Conservation (phyloP, 1,140 invertebrate genomes). For the Agraylea sexmaculata region DNA sequence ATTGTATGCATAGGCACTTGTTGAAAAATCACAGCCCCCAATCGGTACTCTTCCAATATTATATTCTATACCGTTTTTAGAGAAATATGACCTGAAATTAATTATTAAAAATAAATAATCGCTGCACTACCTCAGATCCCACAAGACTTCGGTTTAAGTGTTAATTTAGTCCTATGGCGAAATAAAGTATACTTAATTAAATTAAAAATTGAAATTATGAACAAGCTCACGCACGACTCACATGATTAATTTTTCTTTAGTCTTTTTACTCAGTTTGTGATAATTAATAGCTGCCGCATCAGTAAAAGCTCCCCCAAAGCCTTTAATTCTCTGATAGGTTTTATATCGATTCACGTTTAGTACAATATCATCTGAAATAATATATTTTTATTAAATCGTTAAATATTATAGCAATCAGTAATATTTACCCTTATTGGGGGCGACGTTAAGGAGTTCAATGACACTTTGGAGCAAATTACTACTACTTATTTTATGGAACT, state of each 20-base stretch:
- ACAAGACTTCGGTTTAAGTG: too few species aligned
- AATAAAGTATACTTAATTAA: background rate
- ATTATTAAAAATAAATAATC: constrained; percentile 1
- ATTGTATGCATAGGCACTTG: constrained; percentile 42
- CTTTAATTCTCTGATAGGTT: constrained; percentile 50
- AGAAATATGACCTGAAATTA: constrained; percentile 41
- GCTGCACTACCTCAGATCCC: too few species aligned
- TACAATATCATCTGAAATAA: constrained; percentile 10
- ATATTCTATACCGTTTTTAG: constrained; percentile 57
- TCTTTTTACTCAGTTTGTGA: constrained; percentile 38
- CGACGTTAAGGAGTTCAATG: too few species aligned
- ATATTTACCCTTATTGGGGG: too few species aligned
- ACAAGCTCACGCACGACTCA: too few species aligned
- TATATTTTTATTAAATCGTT: too few species aligned
- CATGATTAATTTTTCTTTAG: constrained; percentile 50
- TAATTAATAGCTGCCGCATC: constrained; percentile 73
- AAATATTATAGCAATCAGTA: too few species aligned
- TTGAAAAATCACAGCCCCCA: constrained; percentile 68
- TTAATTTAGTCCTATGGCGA: too few species aligned
- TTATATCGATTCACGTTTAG: constrained; percentile 25
- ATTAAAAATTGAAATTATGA: too few species aligned
- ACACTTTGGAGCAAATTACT: too few species aligned
- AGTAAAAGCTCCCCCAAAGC: constrained; percentile 83
- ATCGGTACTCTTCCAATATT: constrained; percentile 68
- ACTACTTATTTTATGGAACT: too few species aligned